phyloP scores from a whole-genome alignment of 53 echinoderm and acorn worm genomes.

The Apostichopus leukothele region DNA sequence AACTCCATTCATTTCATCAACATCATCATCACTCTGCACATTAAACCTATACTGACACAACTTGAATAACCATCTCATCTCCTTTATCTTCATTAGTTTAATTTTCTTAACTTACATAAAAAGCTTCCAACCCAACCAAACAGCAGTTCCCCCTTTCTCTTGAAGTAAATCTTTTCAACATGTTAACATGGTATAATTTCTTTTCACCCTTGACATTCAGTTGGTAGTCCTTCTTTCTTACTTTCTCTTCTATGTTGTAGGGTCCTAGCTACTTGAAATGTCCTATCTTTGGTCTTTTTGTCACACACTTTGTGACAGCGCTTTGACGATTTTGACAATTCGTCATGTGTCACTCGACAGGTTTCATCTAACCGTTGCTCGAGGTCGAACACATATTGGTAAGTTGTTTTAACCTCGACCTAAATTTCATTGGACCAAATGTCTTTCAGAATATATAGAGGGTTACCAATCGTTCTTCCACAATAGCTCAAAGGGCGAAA shows the following conservation, averaged over 20 bases:
- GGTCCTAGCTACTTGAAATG: constrained; percentile 28
- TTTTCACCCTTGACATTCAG: constrained; percentile 13
- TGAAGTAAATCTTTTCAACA: constrained; percentile 15
- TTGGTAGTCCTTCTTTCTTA: constrained; percentile 34
- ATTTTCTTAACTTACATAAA: too few species aligned
- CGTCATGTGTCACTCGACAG: constrained; percentile 29
- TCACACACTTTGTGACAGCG: constrained; percentile 7
- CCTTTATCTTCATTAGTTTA: too few species aligned
- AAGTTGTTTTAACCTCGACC: constrained; percentile 32
- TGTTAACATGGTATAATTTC: constrained; percentile 59
- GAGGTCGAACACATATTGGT: constrained; percentile 50
- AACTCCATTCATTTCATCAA: too few species aligned
- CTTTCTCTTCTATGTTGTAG: constrained; percentile 10
- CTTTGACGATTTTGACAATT: neutral
- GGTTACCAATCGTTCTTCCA: constrained; percentile 10
- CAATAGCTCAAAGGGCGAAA: constrained; percentile 55
- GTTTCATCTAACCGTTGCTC: constrained; percentile 20
- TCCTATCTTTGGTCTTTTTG: constrained; percentile 18
- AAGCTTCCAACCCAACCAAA: too few species aligned
- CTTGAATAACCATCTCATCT: too few species aligned
- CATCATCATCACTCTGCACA: too few species aligned
- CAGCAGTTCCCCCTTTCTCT: too few species aligned
- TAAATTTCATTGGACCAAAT: constrained; percentile 41
- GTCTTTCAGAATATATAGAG: constrained; percentile 51
- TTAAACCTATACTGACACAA: too few species aligned